A percentile compares a stretch with the other conserved stretches of the same genome.
Evolutionary conservation across 2,113 vertebrate species (phyloP).

Genomic region (Andinoacara biseriatus): DNA sequence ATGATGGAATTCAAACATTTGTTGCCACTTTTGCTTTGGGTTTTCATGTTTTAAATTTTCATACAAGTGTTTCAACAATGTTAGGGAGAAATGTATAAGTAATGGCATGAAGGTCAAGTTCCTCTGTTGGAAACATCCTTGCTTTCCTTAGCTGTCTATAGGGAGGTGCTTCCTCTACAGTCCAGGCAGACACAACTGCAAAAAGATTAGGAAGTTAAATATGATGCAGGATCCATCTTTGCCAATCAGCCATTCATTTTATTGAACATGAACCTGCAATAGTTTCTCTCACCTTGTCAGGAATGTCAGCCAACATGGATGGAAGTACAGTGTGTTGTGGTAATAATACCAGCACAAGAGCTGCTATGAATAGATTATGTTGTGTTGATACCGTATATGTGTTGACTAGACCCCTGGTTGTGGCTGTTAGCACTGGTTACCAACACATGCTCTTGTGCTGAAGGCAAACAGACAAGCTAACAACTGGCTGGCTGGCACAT

Average conservation of each 20-base stretch:
- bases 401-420: conserved; percentile 33
- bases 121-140: conserved; percentile 6
- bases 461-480: background rate
- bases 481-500: conserved; percentile 22
- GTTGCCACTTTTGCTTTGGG: background rate
- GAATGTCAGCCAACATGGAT: conserved; percentile 46
- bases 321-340: conserved; percentile 2
- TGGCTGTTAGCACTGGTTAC: conserved; percentile 36
- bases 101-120: background rate
- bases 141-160: background rate
- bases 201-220: conserved; percentile 46
- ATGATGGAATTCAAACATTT: background rate
- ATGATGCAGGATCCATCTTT: conserved; percentile 41
- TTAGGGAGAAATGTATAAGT: background rate
- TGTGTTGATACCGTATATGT: conserved; percentile 58
- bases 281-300: conserved; percentile 41
- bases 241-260: conserved; percentile 31
- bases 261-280: conserved; percentile 12
- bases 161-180: background rate
- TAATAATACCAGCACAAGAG: conserved; percentile 26
- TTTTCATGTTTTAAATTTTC: background rate
- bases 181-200: background rate
- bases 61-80: background rate
- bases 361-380: conserved; percentile 37
- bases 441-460: conserved; percentile 21